phyloP scores from a whole-genome alignment of 2,888 invertebrate species.

The Uropetala carovei region DNA sequence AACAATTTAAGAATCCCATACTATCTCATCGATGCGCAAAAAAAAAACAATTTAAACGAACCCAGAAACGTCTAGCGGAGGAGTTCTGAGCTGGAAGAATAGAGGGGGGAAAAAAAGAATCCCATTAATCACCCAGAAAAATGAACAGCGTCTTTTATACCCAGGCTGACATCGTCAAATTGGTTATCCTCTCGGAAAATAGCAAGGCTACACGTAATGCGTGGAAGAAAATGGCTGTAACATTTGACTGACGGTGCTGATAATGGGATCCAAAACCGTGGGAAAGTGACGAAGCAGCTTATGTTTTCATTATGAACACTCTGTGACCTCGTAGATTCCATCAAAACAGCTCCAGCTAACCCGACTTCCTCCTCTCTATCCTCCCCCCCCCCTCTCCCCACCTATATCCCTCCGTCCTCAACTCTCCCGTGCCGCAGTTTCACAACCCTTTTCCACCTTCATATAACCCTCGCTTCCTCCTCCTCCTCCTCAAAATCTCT shows the following conservation, averaged over 20 bases:
- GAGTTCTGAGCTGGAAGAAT: background rate
- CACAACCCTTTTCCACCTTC: background rate
- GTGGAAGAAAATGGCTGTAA: background rate
- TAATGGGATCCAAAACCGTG: background rate
- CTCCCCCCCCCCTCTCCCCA: background rate
- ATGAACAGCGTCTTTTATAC: background rate
- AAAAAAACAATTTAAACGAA: background rate
- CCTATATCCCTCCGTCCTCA: background rate
- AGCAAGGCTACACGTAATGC: background rate
- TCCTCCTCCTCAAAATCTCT: no score
- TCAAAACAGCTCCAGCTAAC: background rate
- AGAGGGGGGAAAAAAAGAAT: background rate
- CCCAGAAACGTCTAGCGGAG: background rate
- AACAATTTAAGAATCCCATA: background rate
- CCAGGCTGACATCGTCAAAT: background rate
- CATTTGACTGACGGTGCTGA: slow-evolving; percentile 38
- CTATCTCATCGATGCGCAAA: background rate
- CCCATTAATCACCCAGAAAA: slow-evolving; percentile 29
- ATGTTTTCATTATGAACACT: slow-evolving; percentile 41
- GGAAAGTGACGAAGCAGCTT: slow-evolving; percentile 42
- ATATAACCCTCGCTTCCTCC: no score
- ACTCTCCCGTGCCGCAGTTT: background rate
- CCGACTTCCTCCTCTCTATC: background rate
- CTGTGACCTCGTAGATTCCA: slow-evolving; percentile 2
- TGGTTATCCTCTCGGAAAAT: slow-evolving; percentile 32